Conservation (phyloP, 2,797 vertebrate species). For the Cephalopachus bancanus region DNA sequence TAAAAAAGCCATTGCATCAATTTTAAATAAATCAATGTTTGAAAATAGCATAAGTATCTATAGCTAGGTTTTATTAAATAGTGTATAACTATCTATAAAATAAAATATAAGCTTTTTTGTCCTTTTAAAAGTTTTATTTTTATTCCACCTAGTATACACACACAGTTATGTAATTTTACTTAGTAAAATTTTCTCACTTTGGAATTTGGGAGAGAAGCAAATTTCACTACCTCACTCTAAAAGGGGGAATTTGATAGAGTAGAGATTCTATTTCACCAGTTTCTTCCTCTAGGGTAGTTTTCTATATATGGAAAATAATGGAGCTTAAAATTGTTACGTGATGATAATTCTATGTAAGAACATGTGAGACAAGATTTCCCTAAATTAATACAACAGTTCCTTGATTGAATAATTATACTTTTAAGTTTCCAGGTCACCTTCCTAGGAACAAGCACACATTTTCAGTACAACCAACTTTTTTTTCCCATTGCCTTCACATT, state of each 20-base stretch:
- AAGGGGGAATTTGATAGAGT: neutral
- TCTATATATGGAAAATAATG: conserved; percentile 1
- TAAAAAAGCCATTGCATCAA: neutral
- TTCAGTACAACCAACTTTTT: conserved; percentile 64
- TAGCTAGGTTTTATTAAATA: neutral
- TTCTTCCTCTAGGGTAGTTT: conserved; percentile 10
- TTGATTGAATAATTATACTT: conserved; percentile 58
- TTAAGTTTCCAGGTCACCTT: conserved; percentile 57
- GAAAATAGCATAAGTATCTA: neutral
- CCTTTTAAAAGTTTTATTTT: conserved; percentile 57
- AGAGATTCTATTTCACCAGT: neutral
- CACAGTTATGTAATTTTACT: conserved; percentile 36
- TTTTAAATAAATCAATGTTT: neutral
- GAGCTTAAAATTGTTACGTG: neutral
- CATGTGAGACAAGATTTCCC: neutral
- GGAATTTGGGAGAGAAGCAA: conserved; percentile 2
- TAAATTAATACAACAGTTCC: conserved; percentile 39
- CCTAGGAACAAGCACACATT: conserved; percentile 39
- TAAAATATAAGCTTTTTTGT: neutral
- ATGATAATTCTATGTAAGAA: neutral
- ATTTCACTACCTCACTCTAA: neutral
- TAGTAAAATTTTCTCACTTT: conserved; percentile 59
- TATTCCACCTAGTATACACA: conserved; percentile 17
- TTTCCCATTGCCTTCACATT: conserved; percentile 61
- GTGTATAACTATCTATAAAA: neutral